A percentile compares a stretch with the other conserved stretches of the same genome.
phyloP scores from a whole-genome alignment of 2,113 vertebrate genomes.

The Amazona vittata region DNA sequence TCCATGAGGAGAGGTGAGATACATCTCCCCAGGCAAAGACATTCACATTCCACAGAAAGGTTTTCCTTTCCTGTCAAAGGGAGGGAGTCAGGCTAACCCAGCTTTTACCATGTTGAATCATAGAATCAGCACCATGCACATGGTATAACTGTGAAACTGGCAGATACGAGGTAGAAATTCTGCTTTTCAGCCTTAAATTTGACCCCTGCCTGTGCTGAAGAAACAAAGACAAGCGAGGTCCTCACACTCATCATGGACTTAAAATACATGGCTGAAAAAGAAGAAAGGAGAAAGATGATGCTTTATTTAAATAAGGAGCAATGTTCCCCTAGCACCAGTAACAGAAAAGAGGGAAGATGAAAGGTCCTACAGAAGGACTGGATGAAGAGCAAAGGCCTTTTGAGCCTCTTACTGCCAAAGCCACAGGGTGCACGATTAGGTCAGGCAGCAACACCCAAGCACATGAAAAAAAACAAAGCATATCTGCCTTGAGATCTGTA shows the following conservation, averaged over 20 bases:
- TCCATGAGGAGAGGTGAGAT: background rate
- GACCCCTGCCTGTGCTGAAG: background rate
- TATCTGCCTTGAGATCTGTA: background rate
- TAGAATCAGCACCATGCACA: background rate
- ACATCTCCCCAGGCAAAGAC: background rate
- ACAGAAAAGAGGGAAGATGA: background rate
- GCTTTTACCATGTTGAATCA: background rate
- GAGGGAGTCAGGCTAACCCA: background rate
- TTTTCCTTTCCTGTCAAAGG: background rate
- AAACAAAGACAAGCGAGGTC: background rate
- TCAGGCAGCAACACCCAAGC: background rate
- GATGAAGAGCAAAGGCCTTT: background rate
- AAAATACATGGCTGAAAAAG: background rate
- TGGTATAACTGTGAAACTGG: background rate
- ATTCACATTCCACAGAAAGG: background rate
- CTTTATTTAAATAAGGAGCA: background rate
- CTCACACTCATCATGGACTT: accelerated
- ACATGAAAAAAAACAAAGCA: background rate
- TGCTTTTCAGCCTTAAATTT: background rate
- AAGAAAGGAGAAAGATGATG: accelerated
- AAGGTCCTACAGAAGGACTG: background rate
- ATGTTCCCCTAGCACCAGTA: background rate
- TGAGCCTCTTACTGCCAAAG: background rate
- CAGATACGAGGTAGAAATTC: background rate
- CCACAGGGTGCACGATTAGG: background rate